Base-by-base conservation (phyloP, 2,888 invertebrate genomes). In the Amiota mariae region DNA sequence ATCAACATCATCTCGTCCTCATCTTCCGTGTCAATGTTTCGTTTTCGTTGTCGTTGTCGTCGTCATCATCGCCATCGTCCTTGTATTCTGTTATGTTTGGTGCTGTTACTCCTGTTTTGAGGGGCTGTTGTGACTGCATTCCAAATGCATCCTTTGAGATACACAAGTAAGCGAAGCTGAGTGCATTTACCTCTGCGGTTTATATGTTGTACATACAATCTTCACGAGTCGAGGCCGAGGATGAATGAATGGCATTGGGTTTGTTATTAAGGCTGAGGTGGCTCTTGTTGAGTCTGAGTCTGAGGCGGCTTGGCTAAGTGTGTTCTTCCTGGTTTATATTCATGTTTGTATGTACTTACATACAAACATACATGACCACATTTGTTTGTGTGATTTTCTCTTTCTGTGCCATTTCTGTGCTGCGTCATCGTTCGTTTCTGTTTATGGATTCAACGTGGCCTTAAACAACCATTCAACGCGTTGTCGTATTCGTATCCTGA, bases 401-500 rank as follows among this genome's bases (percentile, higher is more conserved):
- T 66, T 48, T 48, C 67, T 68, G 67, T 51, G 67, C 67, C 67
- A 68, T 54, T 68, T 68, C 54, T 68, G 66, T 59, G 11, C 59
- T 11, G n/a, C 11, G n/a, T 18, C 24, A n/a, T 24, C 36, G 63
- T 46, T 63, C 61, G 48, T 54, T 24, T 68, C 47, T 12, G 66
- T 48, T 46, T 59, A 36, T 36, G 13, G 18, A 59, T 59, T 15
- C 59, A 59, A 59, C 70, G 47, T 20, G 67, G 20, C 67, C 70
- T 18, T 54, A 47, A 49, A 15, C 74, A 63, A 68, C 72, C 24
- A 18, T 54, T 67, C 48, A 11, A 36, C 18, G 18, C 48, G 18
- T 11, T 15, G 48, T 78, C 77, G 84, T 82, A 80, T 83, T 84
- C 85, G 85, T 84, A 84, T 85, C 83, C 83, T 85, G 81, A 80